Percentiles rank a stretch among this genome's conserved stretches.
These are phyloP conservation scores for Cerastis leucographa DNA, from an alignment of 2,888 invertebrate species.

Conservation along the genomic window DNA sequence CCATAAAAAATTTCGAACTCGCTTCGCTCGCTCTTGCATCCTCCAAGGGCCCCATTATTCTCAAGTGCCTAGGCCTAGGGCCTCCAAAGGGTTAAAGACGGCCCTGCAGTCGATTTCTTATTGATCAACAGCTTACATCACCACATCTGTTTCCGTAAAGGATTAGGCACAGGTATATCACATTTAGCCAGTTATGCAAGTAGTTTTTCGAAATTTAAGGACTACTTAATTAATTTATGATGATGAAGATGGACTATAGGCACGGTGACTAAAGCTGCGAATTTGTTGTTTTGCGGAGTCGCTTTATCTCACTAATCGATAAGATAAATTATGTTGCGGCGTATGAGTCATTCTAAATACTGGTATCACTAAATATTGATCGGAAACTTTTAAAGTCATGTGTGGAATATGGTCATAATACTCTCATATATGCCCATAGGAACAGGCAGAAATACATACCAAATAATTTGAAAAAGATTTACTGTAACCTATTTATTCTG, in stretches of 20 bases:
- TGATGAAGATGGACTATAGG: not conserved
- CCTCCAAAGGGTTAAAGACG: too few relatives aligned
- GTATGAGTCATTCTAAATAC: constrained; percentile 11
- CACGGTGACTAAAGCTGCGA: constrained; percentile 11
- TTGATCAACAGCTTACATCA: not conserved
- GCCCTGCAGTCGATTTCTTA: too few relatives aligned
- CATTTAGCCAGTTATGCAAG: not conserved
- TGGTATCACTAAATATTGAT: constrained; percentile 22
- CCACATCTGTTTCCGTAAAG: not conserved
- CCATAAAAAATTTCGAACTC: too few relatives aligned
- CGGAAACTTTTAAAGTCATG: constrained; percentile 4
- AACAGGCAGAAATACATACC: not conserved
- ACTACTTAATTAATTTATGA: not conserved
- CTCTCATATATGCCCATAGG: not conserved
- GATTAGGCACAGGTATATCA: not conserved
- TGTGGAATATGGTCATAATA: not conserved
- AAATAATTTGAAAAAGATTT: not conserved
- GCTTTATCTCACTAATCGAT: constrained; percentile 46
- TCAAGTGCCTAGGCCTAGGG: too few relatives aligned
- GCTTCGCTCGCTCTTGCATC: too few relatives aligned
- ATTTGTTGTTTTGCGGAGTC: constrained; percentile 31
- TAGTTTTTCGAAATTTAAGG: not conserved
- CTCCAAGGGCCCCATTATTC: too few relatives aligned
- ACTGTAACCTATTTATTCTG: not conserved
- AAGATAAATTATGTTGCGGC: constrained; percentile 37